Evolutionary conservation across 2,888 invertebrate genomes (phyloP).

Genomic region (Liodrosophila aerea): DNA sequence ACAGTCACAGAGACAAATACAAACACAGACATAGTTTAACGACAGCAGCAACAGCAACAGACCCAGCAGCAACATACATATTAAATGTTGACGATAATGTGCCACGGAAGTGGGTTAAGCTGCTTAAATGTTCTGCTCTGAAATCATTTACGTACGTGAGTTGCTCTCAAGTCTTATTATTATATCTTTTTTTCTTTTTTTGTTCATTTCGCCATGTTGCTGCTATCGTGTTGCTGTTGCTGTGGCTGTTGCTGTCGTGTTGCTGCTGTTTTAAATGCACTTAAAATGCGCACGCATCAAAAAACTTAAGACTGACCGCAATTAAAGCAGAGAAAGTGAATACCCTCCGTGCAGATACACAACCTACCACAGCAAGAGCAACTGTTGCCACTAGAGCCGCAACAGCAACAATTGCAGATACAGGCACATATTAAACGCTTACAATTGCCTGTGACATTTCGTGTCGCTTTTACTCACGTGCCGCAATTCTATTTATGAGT

Average conservation of each 20-base stretch:
- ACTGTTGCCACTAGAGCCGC: not conserved
- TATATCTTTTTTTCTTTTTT: constrained; percentile 20
- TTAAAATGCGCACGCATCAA: constrained; percentile 69
- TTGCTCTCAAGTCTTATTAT: constrained; percentile 23
- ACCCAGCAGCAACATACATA: constrained; percentile 28
- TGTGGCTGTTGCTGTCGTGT: constrained; percentile 7
- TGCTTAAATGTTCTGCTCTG: constrained; percentile 70
- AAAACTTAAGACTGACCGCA: constrained; percentile 61
- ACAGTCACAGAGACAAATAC: too few relatives aligned
- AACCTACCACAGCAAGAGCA: too few relatives aligned
- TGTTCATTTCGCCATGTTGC: constrained; percentile 1
- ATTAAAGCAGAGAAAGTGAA: constrained; percentile 72
- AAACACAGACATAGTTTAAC: constrained; percentile 56
- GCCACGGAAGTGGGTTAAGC: constrained; percentile 76
- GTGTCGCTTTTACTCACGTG: constrained; percentile 71
- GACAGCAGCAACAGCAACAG: constrained; percentile 37
- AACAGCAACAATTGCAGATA: not conserved
- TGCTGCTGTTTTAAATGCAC: constrained; percentile 52
- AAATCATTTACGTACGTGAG: constrained; percentile 61
- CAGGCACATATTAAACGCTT: constrained; percentile 13
- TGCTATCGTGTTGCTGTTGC: constrained; percentile 7
- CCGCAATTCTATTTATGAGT: constrained; percentile 52
- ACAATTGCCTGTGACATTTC: constrained; percentile 28
- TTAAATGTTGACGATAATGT: constrained; percentile 68
- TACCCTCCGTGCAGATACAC: constrained; percentile 25